Evolutionary conservation across 1,140 invertebrate species (phyloP).

Genomic region (Scaptomyza graminum): DNA sequence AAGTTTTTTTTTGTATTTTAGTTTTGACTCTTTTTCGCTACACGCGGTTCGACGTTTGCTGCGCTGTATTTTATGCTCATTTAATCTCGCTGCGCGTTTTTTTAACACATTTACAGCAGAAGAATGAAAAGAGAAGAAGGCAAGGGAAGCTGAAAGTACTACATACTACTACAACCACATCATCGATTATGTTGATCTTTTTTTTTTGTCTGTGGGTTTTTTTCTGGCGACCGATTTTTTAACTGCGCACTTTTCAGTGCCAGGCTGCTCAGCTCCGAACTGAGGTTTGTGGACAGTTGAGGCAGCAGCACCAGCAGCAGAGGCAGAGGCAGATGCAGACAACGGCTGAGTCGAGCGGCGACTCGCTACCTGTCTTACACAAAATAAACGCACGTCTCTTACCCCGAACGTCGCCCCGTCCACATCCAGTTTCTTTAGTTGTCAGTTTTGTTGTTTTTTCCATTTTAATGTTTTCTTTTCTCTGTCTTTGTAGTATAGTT

Average conservation of each 20-base stretch:
- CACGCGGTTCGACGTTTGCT: constrained; percentile 26
- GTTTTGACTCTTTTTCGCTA: constrained; percentile 42
- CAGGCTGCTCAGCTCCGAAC: constrained; percentile 2
- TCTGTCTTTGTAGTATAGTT: constrained; percentile 70
- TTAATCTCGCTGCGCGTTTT: constrained; percentile 76
- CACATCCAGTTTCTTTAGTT: constrained; percentile 24
- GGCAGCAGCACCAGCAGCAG: constrained; percentile 3
- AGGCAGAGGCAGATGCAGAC: constrained; percentile 26
- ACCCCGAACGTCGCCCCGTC: constrained; percentile 34
- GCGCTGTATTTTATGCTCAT: constrained; percentile 76
- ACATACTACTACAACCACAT: constrained; percentile 51
- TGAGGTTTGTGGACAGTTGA: neutral
- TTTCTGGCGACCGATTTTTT: constrained; percentile 58
- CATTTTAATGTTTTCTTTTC: constrained; percentile 61
- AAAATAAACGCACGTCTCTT: constrained; percentile 71
- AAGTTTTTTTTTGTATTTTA: constrained; percentile 15
- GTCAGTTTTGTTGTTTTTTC: constrained; percentile 44
- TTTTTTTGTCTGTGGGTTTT: constrained; percentile 39
- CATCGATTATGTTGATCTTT: constrained; percentile 81
- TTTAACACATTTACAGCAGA: constrained; percentile 74
- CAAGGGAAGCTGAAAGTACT: neutral
- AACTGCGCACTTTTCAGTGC: constrained; percentile 71
- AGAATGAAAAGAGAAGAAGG: neutral
- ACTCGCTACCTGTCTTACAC: constrained; percentile 79
- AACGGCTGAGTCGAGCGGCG: constrained; percentile 56